Evolutionary conservation across 2,113 vertebrate genomes (phyloP), one percentile per base, ranked within the genome.

Genomic region (Oryzias curvinotus): DNA sequence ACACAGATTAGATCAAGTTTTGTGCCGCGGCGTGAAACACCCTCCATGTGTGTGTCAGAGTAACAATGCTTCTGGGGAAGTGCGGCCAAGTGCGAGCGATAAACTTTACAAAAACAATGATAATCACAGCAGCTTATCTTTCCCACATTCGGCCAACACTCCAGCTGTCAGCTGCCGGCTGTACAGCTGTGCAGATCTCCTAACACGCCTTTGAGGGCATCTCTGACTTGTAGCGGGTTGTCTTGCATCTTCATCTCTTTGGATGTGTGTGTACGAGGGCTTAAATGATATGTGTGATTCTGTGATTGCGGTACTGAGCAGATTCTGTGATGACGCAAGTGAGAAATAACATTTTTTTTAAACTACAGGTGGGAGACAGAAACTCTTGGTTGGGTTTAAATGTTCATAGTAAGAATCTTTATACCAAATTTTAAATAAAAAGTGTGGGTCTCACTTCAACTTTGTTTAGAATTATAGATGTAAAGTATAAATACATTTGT

Each of bases 81-180:
- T 71, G 56, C 14, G 60, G 50, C 57, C 73, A 82, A 81, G 76
- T 83, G 71, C 85, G 65, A 57, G 68, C 19, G 71, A 30, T 68
- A 78, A 83, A 84, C 57, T 75, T 58, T 21, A 64, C 57, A 70
- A 58, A 73, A 68, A 56, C 72, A 56, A 58, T 61, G 68, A 81
- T 73, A 73, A 78, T 83, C 60, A 57, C 68, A 73, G 21, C 67
- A 52, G 74, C 26, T 82, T 75, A 71, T 78, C 74, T 41, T 14
- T 4, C 55, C 60, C 65, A 43, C 50, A 42, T 57, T 55, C 61
- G 47, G 57, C 28, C 56, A 21, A 52, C 52, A 3, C 44, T 74
- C 68, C 90, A 91, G 87, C 89, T 91, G 91, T 88, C 91, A 91
- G 89, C 88, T 91, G 91, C 76, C 62, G 73, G 78, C 36, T 21